A percentile compares a stretch with the other conserved stretches of the same genome.
These are phyloP conservation scores for Oreortyx pictus DNA, from an alignment of 2,797 vertebrate genomes.

Conservation along the genomic window DNA sequence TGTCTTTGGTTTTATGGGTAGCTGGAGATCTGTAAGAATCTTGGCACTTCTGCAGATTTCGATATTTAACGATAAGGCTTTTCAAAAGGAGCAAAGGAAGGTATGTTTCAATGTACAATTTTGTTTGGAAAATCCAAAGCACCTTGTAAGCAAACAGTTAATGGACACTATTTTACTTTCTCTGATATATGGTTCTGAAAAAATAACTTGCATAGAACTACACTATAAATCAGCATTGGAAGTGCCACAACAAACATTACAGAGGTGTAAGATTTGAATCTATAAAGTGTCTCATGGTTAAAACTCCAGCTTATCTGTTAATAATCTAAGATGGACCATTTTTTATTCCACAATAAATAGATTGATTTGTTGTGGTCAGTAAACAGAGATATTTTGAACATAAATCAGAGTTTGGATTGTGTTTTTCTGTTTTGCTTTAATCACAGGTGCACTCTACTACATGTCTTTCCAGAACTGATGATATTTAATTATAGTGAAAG, in stretches of 20 bases:
- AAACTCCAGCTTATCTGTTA: background rate
- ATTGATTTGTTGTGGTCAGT: background rate
- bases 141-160: background rate
- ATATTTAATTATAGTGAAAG: background rate
- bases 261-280: background rate
- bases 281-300: background rate
- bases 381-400: background rate
- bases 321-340: background rate
- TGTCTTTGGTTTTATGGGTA: conserved; percentile 44
- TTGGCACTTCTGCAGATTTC: conserved; percentile 16
- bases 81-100: background rate
- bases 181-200: background rate
- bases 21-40: conserved; percentile 66
- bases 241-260: background rate
- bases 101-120: background rate
- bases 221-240: background rate
- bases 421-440: fast-evolving
- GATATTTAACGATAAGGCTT: background rate
- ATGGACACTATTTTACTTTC: background rate
- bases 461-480: background rate
- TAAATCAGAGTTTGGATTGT: background rate
- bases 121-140: background rate
- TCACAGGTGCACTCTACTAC: background rate
- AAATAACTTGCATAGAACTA: background rate
- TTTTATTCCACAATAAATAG: conserved; percentile 10